Evolutionary conservation across 2,888 invertebrate genomes (phyloP).

Genomic region (Laspeyria flexula): DNA sequence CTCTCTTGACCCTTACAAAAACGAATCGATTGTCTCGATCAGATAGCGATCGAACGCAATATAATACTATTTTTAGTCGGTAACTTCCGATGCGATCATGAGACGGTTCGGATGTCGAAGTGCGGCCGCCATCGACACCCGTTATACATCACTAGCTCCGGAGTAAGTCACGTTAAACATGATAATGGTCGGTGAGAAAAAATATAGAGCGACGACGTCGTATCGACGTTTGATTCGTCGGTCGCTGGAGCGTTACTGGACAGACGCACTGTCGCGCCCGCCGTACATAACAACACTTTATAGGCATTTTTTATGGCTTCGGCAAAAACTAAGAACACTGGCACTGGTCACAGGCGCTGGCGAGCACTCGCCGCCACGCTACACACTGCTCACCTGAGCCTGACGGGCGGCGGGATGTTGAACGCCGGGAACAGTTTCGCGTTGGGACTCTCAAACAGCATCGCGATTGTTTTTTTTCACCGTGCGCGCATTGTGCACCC

Average conservation of each 20-base stretch:
- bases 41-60: conserved; percentile 35
- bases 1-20: conserved; percentile 29
- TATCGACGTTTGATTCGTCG: conserved; percentile 69
- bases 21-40: conserved; percentile 39
- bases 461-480: conserved; percentile 80
- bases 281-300: conserved; percentile 63
- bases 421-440: conserved; percentile 89
- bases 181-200: conserved; percentile 39
- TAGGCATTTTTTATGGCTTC: conserved; percentile 67
- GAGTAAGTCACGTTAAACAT: conserved; percentile 28
- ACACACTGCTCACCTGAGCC: conserved; percentile 78
- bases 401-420: conserved; percentile 90
- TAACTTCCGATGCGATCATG: conserved; percentile 25
- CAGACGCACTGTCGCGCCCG: conserved; percentile 64
- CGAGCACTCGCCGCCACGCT: not conserved
- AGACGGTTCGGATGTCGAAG: conserved; percentile 13
- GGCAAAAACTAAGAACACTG: conserved; percentile 59
- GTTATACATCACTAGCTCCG: conserved; percentile 21
- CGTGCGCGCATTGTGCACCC: conserved; percentile 72
- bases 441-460: conserved; percentile 91
- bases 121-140: conserved; percentile 17
- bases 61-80: conserved; percentile 41
- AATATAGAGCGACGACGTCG: conserved; percentile 53
- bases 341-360: conserved; percentile 49
- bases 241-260: conserved; percentile 59